These are phyloP conservation scores for Epizoanthus rinbou DNA, from an alignment of 92 coral and sea anemone species.

Conservation along the genomic window DNA sequence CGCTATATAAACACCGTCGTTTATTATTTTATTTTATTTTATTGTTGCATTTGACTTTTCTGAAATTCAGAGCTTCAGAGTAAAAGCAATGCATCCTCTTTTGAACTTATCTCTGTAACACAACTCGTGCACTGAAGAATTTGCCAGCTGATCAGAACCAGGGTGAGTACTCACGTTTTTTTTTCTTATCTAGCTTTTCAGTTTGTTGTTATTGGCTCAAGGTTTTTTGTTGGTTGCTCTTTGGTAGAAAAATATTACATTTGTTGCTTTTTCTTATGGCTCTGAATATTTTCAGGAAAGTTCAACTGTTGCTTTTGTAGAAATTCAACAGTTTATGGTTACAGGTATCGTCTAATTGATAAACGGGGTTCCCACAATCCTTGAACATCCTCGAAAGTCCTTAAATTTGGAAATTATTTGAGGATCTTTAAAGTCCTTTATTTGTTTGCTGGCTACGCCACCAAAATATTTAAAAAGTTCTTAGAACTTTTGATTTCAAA, in stretches of 20 bases:
- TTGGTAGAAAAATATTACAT: background rate
- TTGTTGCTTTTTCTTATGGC: conserved; percentile 1
- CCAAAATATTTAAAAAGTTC: too few species aligned
- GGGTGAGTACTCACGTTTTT: background rate
- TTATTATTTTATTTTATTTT: too few species aligned
- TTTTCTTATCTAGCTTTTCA: background rate
- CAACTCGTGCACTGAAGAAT: background rate
- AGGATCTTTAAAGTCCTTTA: too few species aligned
- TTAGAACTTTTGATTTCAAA: too few species aligned
- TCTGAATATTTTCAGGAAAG: conserved; percentile 25
- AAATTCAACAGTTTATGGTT: too few species aligned
- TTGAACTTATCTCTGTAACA: background rate
- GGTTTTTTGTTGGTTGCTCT: too few species aligned
- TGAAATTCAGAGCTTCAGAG: conserved; percentile 22
- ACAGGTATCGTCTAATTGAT: too few species aligned
- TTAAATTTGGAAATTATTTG: too few species aligned
- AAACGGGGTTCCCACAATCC: too few species aligned
- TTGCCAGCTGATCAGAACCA: background rate
- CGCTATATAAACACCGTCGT: too few species aligned
- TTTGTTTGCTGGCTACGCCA: too few species aligned
- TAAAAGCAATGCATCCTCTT: conserved; percentile 19
- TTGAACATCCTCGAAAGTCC: too few species aligned
- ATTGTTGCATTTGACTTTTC: background rate
- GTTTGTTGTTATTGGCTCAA: background rate
- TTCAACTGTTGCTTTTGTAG: background rate